These are phyloP conservation scores for Yponomeuta malinellus DNA, from an alignment of 2,888 invertebrate genomes.

Conservation along the genomic window DNA sequence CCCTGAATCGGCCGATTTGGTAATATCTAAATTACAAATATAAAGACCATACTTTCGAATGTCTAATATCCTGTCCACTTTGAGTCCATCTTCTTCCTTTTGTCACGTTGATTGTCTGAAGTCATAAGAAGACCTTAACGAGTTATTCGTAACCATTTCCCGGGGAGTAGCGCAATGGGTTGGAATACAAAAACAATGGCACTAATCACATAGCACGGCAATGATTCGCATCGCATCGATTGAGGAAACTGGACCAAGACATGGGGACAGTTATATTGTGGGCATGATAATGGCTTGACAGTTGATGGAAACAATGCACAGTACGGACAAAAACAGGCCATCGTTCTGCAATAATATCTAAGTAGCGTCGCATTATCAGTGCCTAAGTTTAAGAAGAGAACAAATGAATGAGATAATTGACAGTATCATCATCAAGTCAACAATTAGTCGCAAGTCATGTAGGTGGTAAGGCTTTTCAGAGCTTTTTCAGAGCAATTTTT, in stretches of 20 bases:
- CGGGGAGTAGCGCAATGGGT: not conserved
- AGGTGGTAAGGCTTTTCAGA: no score
- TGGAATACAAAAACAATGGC: not conserved
- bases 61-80: no score
- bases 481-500: no score
- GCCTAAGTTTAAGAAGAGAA: not conserved
- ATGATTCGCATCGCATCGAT: not conserved
- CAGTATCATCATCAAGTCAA: not conserved
- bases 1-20: no score
- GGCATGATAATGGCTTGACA: not conserved
- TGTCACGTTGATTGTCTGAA: no score
- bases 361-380: not conserved
- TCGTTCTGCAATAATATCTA: not conserved
- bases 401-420: not conserved
- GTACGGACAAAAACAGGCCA: not conserved
- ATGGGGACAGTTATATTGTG: not conserved
- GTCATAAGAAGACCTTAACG: no score
- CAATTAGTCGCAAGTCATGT: no score
- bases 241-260: not conserved
- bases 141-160: not conserved
- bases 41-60: no score
- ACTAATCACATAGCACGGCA: not conserved
- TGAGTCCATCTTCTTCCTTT: no score
- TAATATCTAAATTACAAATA: no score
- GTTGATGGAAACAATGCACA: not conserved